Evolutionary conservation across 2,797 vertebrate genomes (phyloP), one percentile per base, ranked within the genome.

Genomic region (Lerista edwardsae): DNA sequence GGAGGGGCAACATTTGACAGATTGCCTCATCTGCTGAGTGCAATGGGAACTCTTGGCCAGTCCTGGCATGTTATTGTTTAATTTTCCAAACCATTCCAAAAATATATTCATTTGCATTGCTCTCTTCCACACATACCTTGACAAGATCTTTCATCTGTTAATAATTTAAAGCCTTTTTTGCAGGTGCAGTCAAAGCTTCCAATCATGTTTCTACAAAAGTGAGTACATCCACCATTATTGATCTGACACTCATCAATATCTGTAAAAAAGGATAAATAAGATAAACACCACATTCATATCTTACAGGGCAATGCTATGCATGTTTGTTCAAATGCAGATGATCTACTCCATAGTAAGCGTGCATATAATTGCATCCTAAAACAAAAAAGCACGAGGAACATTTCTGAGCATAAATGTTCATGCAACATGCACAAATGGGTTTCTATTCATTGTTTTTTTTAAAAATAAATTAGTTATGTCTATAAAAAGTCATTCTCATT

Each of bases 151-250:
- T 99, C 99, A 85, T 99, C 98, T 75, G 98, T 98, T 94, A 99
- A 97, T 92, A 99, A 96, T 95, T 99, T 99, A 96, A 98, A 99
- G 92, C 99, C 99, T 93, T 98, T 98, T 87, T 93, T 97, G 95
- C 99, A 99, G 97, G 97, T 98, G 95, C 98, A 99, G 93, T 99
- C 98, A 87, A 98, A 99, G 96, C 98, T 99, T 93, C 99, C 99
- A 65, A 99, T 96, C 34, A 98, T 98, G 96, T 99, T 99, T 94
- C 96, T 98, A 95, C 99, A 99, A 96, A 97, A 98, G 91, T 99
- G 99, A 87, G 98, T 97, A 25, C 99, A 99, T 36, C 98, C 98
- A 67, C 98, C 98, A 0, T 98, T 98, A 93, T 93, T 96, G 84
- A 94, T 95, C 92, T 98, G 98, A 83, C 99, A 99, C 90, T 99